Conservation (phyloP, 2,888 invertebrate genomes). For the Yponomeuta cagnagella region DNA sequence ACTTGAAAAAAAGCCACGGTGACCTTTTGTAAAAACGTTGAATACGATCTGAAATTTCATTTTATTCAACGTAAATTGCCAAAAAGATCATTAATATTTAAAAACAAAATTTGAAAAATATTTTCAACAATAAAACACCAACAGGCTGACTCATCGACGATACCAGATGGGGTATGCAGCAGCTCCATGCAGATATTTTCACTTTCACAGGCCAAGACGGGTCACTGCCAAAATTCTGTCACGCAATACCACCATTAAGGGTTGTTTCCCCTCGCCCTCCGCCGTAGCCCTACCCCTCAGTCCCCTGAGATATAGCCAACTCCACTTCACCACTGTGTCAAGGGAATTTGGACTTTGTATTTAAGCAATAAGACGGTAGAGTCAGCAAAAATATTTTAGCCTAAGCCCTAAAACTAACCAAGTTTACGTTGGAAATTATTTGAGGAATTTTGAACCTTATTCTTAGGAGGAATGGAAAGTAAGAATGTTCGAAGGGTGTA, state of each 20-base stretch:
- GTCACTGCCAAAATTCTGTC: constrained; percentile 75
- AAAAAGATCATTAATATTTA: no score
- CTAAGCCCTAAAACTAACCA: not conserved
- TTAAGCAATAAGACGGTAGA: not conserved
- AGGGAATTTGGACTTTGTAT: not conserved
- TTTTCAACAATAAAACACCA: not conserved
- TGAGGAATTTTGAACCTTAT: not conserved
- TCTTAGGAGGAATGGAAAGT: not conserved
- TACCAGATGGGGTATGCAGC: constrained; percentile 30
- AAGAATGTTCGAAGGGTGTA: not conserved
- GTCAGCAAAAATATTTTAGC: no score
- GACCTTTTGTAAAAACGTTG: no score
- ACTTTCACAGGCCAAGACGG: constrained; percentile 68
- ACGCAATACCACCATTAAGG: constrained; percentile 75
- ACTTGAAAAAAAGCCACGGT: no score
- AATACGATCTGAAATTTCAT: no score
- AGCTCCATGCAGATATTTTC: constrained; percentile 63
- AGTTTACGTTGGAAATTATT: not conserved
- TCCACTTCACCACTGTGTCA: not conserved
- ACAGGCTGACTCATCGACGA: not conserved
- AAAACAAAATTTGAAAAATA: no score
- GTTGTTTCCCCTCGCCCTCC: constrained; percentile 49
- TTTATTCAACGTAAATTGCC: no score
- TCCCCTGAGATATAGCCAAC: constrained; percentile 15
- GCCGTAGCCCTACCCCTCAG: constrained; percentile 27